Conservation (phyloP, 1,140 invertebrate species). For the Asbolus verrucosus region DNA sequence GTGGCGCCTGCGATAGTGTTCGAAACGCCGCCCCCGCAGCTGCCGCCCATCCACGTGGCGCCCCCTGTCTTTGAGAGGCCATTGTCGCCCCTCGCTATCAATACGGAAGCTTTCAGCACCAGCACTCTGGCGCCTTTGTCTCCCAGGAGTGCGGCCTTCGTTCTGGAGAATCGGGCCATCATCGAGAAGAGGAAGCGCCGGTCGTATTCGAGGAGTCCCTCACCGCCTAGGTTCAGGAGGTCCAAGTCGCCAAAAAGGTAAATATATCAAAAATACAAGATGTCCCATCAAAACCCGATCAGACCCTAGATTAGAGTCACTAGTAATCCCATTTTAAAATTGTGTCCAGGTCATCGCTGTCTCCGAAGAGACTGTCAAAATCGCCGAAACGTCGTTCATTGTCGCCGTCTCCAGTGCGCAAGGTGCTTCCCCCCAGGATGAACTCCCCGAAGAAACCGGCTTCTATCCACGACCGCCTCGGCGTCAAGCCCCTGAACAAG, state of each 20-base stretch:
- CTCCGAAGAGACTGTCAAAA: conserved; percentile 48
- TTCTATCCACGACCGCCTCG: conserved; percentile 51
- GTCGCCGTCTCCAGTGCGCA: conserved; percentile 2
- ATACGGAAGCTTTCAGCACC: conserved; percentile 58
- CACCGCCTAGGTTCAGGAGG: conserved; percentile 33
- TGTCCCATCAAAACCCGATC: too few relatives aligned
- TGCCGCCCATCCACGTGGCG: conserved; percentile 24
- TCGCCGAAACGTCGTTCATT: conserved; percentile 42
- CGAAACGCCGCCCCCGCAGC: neutral
- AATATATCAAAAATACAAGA: too few relatives aligned
- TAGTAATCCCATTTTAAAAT: neutral
- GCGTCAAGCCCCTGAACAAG: conserved; percentile 38
- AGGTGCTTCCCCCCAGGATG: neutral
- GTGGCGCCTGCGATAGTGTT: conserved; percentile 13
- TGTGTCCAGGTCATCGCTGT: conserved; percentile 39
- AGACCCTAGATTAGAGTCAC: too few relatives aligned
- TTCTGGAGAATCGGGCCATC: conserved; percentile 63
- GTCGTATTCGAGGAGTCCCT: conserved; percentile 48
- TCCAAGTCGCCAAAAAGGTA: conserved; percentile 45
- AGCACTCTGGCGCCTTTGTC: conserved; percentile 62
- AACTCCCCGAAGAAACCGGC: conserved; percentile 48
- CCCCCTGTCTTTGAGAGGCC: conserved; percentile 53
- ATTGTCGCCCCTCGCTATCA: conserved; percentile 59
- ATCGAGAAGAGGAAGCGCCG: conserved; percentile 61
- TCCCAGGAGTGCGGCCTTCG: conserved; percentile 64